Evolutionary conservation across 2,888 invertebrate genomes (phyloP), one percentile per base, ranked within the genome.

Genomic region (Oxystoma pomonae): DNA sequence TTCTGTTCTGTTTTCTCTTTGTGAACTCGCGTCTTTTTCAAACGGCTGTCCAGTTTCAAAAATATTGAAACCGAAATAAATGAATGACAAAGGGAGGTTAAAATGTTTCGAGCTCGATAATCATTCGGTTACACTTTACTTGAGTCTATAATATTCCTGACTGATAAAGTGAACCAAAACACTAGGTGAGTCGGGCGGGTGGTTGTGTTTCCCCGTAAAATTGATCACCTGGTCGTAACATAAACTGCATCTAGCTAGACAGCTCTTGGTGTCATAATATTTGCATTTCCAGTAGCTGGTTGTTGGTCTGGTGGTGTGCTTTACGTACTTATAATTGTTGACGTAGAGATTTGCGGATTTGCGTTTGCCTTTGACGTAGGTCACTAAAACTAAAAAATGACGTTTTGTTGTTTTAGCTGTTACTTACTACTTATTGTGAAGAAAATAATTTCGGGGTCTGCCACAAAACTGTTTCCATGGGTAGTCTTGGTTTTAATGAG

Each of bases 221-320:
- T 64, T 65, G 18, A 76, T 71, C 9, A 65, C 65, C 57, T 72
- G 69, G 64, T 74, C 67, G 49, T 61, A 60, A 52, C 72, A 69
- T 22, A 75, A 71, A 12, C 71, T 69, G 59, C 76, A 76, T 65
- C 80, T 71, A 5, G 78, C 77, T 64, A 76, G 76, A 63, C 80
- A 80, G 16, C 64, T 59, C 2, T 77, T 77, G 18, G 69, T 69
- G 61, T 80, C 78, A 63, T 79, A 80, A 22, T 72, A 62, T 52
- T 74, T 72, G 63, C 80, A 80, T 68, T 79, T 80, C 78, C 79
- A 80, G 65, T 80, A 80, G 0, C 77, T 77, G 5, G 75, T 74
- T n/a, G 67, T 71, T 59, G 73, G 71, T 1, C 72, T 72, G 67
- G 78, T 77, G 64, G 77, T 70, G 60, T 80, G 79, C 66, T 79